Evolutionary conservation across 2,888 invertebrate species (phyloP), one percentile per base, ranked within the genome.

Genomic region (Trissoscelio sp.): DNA sequence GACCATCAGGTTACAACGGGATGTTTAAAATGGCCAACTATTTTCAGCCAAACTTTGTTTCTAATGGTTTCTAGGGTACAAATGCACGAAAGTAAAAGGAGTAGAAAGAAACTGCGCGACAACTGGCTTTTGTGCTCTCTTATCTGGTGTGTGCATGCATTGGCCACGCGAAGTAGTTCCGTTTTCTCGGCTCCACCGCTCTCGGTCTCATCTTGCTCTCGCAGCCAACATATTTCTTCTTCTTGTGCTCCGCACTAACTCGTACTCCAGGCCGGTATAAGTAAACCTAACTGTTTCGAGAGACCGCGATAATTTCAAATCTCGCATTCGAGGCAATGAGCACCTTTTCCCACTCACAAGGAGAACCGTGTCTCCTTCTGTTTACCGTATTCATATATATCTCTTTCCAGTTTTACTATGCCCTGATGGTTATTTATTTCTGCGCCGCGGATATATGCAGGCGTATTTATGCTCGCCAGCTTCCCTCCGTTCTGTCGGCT

Each of bases 241-340:
- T 69, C 67, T 73, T 67, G 39, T 34, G 57, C 69, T 31, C n/a
- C 42, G 39, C 64, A 57, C 58, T 55, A 70, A 62, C 64, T 69
- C 42, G 78, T 77, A 69, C 22, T 64, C 58, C 79, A 84, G 84
- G 84, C 84, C 83, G 86, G 87, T 85, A 84, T 70, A 70, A 86
- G 85, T 86, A 85, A 88, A 87, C 86, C 87, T 88, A 88, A 88
- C 88, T 88, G 88, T 88, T 88, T 86, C 86, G 86, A 86, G 85
- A 86, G 86, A 84, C 86, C 85, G 86, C 85, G 88, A 86, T 88
- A 87, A 88, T 88, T 88, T 86, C 83, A 85, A 87, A 87, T 88
- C 88, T 86, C 78, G 82, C 85, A 86, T 86, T 86, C 87, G 80
- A 86, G 79, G 79, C 86, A 83, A 81, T 82, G 82, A 83, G 81